Evolutionary conservation across 2,888 invertebrate genomes (phyloP), one percentile per base, ranked within the genome.

Genomic region (Heliconius erato): DNA sequence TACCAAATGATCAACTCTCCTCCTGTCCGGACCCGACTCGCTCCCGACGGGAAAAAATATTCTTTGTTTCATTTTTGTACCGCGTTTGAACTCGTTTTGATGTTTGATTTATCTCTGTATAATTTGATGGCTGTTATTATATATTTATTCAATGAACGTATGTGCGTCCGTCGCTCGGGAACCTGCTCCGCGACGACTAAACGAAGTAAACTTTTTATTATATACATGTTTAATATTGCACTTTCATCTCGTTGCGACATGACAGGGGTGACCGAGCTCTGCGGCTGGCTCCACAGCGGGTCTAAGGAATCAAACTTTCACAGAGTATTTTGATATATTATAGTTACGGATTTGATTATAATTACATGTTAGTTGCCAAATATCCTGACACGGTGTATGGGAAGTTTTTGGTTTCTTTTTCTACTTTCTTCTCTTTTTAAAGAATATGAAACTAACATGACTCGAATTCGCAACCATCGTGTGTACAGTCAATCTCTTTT

Each of bases 1-100:
- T 84, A 84, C 85, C 85, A 82, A 85, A 85, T 85, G 83, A 85
- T 83, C 85, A 82, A 82, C 79, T 85, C 71, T 81, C 80, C 81
- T 80, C 82, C 79, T 63, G 82, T 49, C 35, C 69, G 44, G 44
- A 23, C 3, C 72, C 72, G 35, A 68, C 49, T 72, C 44, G 80
- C 79, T 35, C 44, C 82, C 63, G 76, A 76, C 79, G n/a, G 67
- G 32, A 77, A 81, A 84, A 84, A 79, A 76, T 71, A 11, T 49
- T 80, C 80, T 82, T 84, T 81, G 84, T 82, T 81, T 79, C 79
- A 79, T 77, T 81, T 77, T 35, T 69, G 78, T 78, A 26, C 54
- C 54, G 79, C 76, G 26, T 77, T 83, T 32, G 80, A 35, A 65
- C 65, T 78, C 67, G 78, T 28, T 78, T 67, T 7, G 78, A 44